phyloP scores from a whole-genome alignment of 1,140 invertebrate species.

The Prorops nasuta region DNA sequence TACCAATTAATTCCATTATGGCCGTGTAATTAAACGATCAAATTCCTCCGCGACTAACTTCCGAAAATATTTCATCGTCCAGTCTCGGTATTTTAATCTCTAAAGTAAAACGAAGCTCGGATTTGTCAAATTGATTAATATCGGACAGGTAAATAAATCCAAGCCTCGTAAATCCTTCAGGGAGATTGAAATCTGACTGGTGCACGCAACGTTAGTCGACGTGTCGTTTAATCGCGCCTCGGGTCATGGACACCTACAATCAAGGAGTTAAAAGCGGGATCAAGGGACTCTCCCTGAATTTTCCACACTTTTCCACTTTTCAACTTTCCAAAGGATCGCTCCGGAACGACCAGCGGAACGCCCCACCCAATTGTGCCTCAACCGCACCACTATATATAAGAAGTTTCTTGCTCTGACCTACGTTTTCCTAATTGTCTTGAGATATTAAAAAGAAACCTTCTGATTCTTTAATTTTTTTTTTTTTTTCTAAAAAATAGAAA shows the following conservation, averaged over 20 bases:
- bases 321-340: too few relatives aligned
- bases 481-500: too few relatives aligned
- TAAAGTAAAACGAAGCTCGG: conserved; percentile 2
- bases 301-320: conserved; percentile 17
- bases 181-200: conserved; percentile 9
- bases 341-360: conserved; percentile 22
- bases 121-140: conserved; percentile 7
- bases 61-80: too few relatives aligned
- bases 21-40: background rate
- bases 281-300: conserved; percentile 33
- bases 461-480: too few relatives aligned
- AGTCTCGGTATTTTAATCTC: background rate
- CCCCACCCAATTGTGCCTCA: conserved; percentile 25
- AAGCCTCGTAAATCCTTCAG: conserved; percentile 10
- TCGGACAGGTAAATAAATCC: background rate
- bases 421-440: background rate
- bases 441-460: too few relatives aligned
- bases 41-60: background rate
- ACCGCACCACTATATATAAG: conserved; percentile 19
- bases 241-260: conserved; percentile 37
- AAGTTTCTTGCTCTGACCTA: conserved; percentile 23
- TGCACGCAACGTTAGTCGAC: conserved; percentile 14
- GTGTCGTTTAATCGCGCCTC: conserved; percentile 29
- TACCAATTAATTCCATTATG: background rate
- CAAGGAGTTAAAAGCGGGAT: conserved; percentile 25